Percentiles rank a stretch among this genome's conserved stretches.
Evolutionary conservation across 1,140 invertebrate genomes (phyloP).

Genomic region (Coboldia fuscipes): DNA sequence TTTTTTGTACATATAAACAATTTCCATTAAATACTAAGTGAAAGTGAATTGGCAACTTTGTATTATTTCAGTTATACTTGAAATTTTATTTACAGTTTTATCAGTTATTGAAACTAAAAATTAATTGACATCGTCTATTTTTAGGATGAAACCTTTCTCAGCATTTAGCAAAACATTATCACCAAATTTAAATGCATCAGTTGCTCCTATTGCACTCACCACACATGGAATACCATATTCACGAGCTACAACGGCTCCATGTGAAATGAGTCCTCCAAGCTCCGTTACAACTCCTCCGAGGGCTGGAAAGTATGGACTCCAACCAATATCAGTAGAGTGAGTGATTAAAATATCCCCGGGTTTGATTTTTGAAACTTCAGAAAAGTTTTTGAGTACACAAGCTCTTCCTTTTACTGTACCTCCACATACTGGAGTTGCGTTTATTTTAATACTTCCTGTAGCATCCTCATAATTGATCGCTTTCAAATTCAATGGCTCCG

Average conservation of each 20-base stretch:
- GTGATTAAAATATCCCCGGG: conserved; percentile 61
- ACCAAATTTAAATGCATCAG: conserved; percentile 44
- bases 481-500: conserved; percentile 19
- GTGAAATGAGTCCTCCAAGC: conserved; percentile 64
- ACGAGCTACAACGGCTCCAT: conserved; percentile 71
- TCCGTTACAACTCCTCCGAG: conserved; percentile 63
- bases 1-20: too few species aligned
- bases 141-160: conserved; percentile 16
- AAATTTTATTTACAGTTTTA: too few species aligned
- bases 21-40: too few species aligned
- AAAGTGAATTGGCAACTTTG: too few species aligned
- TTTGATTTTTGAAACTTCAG: conserved; percentile 22
- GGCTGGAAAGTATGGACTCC: conserved; percentile 72
- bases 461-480: conserved; percentile 6
- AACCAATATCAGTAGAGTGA: conserved; percentile 59
- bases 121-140: too few species aligned
- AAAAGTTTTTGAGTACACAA: conserved; percentile 37
- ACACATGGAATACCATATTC: conserved; percentile 72
- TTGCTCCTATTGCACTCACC: conserved; percentile 46
- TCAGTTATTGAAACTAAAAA: too few species aligned
- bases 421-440: conserved; percentile 46
- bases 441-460: conserved; percentile 19
- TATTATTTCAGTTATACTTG: too few species aligned
- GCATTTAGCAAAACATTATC: conserved; percentile 24
- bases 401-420: conserved; percentile 42